Percentiles rank a stretch among this genome's conserved stretches.
Evolutionary conservation across 2,888 invertebrate genomes (phyloP).

Genomic region (Eupeodes luniger): DNA sequence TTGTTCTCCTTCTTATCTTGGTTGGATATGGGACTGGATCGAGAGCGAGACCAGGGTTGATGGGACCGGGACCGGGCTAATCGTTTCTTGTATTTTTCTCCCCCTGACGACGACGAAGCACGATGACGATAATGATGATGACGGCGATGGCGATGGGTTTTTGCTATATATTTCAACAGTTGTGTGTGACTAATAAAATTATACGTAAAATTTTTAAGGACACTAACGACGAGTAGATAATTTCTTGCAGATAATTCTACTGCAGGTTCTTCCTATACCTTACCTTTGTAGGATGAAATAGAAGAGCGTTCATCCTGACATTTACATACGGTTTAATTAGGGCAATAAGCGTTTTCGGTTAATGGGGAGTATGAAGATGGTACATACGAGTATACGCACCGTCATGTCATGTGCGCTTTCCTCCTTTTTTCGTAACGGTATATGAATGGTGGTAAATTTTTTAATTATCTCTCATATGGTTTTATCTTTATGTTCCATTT

Average conservation of each 20-base stretch:
- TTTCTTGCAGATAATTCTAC: constrained; percentile 56
- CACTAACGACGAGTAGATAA: constrained; percentile 61
- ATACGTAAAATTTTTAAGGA: constrained; percentile 70
- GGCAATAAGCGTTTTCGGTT: constrained; percentile 66
- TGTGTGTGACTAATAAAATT: constrained; percentile 76
- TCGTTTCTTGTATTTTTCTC: constrained; percentile 42
- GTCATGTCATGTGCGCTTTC: not conserved
- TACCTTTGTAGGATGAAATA: not conserved
- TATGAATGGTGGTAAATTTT: constrained; percentile 49
- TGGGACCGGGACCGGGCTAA: constrained; percentile 35
- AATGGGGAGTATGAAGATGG: constrained; percentile 26
- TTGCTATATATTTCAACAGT: constrained; percentile 58
- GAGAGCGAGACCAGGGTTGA: not conserved
- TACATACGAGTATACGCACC: not conserved
- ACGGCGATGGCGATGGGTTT: not conserved
- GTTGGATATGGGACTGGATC: too few relatives aligned
- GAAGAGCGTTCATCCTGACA: constrained; percentile 18
- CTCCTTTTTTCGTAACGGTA: not conserved
- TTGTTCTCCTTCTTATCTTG: too few relatives aligned
- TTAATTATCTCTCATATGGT: constrained; percentile 66
- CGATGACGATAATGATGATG: constrained; percentile 10
- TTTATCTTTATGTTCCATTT: constrained; percentile 34
- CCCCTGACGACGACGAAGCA: constrained; percentile 21
- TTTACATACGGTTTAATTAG: constrained; percentile 70
- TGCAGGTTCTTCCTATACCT: constrained; percentile 30